Conservation (phyloP, 2,113 vertebrate species). For the Neodon shergylaensis region DNA sequence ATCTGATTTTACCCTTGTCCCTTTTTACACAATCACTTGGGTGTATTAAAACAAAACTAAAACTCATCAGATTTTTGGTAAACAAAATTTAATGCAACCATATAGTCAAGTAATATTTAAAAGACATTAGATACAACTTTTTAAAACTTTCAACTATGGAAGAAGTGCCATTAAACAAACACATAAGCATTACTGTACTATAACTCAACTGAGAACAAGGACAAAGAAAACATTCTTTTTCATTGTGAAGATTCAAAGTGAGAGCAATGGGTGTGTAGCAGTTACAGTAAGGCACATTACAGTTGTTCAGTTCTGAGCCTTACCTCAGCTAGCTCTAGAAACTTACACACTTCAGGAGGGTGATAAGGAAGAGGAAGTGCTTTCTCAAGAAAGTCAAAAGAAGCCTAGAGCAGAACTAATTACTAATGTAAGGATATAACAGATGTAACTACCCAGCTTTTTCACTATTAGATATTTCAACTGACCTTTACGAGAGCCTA, state of each 20-base stretch:
- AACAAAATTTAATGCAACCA: slow-evolving; percentile 80
- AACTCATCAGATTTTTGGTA: slow-evolving; percentile 64
- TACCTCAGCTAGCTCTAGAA: slow-evolving; percentile 72
- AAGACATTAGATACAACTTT: slow-evolving; percentile 85
- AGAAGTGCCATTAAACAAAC: slow-evolving; percentile 84
- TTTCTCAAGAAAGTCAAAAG: slow-evolving; percentile 70
- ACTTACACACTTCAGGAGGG: slow-evolving; percentile 33
- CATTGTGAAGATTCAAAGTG: slow-evolving; percentile 65
- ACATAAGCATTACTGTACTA: slow-evolving; percentile 78
- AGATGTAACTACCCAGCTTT: slow-evolving; percentile 39
- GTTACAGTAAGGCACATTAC: slow-evolving; percentile 49
- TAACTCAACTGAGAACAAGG: slow-evolving; percentile 68
- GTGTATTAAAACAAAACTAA: slow-evolving; percentile 6
- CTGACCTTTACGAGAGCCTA: slow-evolving; percentile 40
- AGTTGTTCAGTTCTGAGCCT: slow-evolving; percentile 49
- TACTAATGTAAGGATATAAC: slow-evolving; percentile 32
- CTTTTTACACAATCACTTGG: background rate
- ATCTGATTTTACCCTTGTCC: background rate
- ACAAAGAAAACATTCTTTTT: slow-evolving; percentile 41
- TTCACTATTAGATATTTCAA: slow-evolving; percentile 34
- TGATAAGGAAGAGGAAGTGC: slow-evolving; percentile 48
- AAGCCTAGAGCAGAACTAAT: background rate
- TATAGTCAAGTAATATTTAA: slow-evolving; percentile 80
- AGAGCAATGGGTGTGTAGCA: slow-evolving; percentile 56
- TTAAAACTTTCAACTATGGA: slow-evolving; percentile 78